A percentile compares a stretch with the other conserved stretches of the same genome.
phyloP scores from a whole-genome alignment of 2,113 vertebrate genomes.

The Choloepus hoffmanni region DNA sequence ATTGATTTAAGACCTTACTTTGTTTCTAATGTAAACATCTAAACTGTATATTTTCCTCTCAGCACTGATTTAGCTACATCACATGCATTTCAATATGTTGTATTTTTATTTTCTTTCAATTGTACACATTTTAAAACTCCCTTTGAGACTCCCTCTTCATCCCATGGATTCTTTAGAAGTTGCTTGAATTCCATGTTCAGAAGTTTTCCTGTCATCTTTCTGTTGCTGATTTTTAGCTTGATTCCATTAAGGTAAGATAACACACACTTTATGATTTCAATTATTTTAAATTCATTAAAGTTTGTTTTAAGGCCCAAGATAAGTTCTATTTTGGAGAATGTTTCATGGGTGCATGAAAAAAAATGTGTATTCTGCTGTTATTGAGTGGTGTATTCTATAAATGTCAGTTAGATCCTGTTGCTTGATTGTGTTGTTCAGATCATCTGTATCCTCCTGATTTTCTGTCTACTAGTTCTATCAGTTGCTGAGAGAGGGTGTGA shows the following conservation, averaged over 20 bases:
- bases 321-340: not conserved
- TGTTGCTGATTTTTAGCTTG: not conserved
- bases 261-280: not conserved
- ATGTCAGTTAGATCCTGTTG: no score
- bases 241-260: not conserved
- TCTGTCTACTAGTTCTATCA: not conserved
- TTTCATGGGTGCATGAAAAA: not conserved
- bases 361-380: not conserved
- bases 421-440: no score
- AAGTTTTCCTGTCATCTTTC: not conserved
- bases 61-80: not conserved
- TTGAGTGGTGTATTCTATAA: not conserved
- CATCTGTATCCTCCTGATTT: not conserved
- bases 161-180: not conserved
- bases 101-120: not conserved
- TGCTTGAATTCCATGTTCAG: not conserved
- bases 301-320: not conserved
- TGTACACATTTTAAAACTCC: not conserved
- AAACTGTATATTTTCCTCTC: not conserved
- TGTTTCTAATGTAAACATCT: not conserved
- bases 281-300: not conserved
- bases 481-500: not conserved
- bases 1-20: not conserved
- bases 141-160: not conserved
- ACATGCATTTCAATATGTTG: not conserved